phyloP scores from a whole-genome alignment of 1,140 invertebrate species.

The Eubasilissa regina region DNA sequence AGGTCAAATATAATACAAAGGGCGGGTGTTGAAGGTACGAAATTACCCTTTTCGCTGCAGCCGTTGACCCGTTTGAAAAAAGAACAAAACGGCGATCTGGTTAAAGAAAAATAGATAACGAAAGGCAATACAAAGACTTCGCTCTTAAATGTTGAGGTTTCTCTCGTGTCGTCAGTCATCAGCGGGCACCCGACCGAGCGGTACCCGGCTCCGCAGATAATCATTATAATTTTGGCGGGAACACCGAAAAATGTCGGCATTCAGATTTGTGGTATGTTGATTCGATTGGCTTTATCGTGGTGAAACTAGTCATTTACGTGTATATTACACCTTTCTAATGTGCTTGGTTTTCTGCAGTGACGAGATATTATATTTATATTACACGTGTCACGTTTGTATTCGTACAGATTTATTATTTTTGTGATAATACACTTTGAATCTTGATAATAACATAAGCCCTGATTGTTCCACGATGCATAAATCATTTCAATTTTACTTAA shows the following conservation, averaged over 20 bases:
- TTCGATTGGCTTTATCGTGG: not conserved
- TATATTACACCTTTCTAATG: no score
- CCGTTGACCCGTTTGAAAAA: constrained; percentile 21
- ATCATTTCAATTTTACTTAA: no score
- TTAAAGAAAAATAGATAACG: constrained; percentile 30
- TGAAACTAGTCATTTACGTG: no score
- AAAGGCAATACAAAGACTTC: constrained; percentile 21
- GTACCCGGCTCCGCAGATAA: constrained; percentile 2
- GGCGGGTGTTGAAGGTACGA: not conserved
- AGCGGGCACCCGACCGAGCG: constrained; percentile 4
- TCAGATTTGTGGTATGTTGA: constrained; percentile 36
- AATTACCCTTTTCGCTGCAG: not conserved
- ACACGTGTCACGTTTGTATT: no score
- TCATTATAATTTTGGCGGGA: not conserved
- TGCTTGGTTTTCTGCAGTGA: no score
- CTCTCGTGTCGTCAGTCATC: constrained; percentile 5
- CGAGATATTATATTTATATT: no score
- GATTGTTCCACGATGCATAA: no score
- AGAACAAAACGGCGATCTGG: constrained; percentile 1
- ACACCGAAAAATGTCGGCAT: constrained; percentile 22
- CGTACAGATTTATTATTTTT: no score
- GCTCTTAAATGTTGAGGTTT: not conserved
- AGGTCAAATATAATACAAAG: not conserved
- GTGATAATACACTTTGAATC: no score
- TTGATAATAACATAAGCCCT: no score